These are phyloP conservation scores for Pandemis cinnamomeana DNA, from an alignment of 2,888 invertebrate genomes.

Conservation along the genomic window DNA sequence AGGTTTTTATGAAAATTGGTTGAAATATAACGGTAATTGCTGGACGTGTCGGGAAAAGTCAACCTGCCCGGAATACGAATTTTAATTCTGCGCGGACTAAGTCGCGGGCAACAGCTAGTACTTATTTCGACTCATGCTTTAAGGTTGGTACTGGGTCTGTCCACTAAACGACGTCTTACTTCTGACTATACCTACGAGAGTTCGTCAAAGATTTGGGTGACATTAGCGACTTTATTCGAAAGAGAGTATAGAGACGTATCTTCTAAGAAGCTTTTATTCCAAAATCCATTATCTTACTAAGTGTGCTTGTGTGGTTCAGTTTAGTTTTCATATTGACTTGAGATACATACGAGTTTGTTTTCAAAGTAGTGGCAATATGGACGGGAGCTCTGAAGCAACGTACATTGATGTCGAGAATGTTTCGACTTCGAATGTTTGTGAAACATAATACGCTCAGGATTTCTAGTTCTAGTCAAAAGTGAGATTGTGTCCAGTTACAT, in stretches of 20 bases:
- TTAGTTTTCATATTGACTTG: no score
- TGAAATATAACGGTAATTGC: no score
- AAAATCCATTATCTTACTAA: no score
- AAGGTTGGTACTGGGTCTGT: background rate
- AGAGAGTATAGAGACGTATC: background rate
- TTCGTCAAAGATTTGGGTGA: background rate
- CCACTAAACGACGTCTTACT: constrained; percentile 15
- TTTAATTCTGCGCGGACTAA: no score
- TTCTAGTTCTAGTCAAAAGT: constrained; percentile 10
- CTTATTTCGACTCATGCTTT: no score
- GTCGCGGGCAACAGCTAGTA: no score
- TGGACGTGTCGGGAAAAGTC: no score
- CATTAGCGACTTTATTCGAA: background rate
- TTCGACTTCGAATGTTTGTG: background rate
- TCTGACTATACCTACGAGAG: background rate
- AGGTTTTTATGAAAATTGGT: no score
- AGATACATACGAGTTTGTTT: no score
- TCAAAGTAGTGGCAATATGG: background rate
- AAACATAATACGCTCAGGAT: background rate
- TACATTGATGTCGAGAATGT: background rate
- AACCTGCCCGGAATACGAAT: no score
- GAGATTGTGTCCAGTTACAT: constrained; percentile 16
- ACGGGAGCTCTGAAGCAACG: background rate
- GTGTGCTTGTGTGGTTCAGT: no score
- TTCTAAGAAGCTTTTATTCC: no score